Percentiles rank a stretch among this genome's conserved stretches.
Evolutionary conservation across 2,113 vertebrate species (phyloP).

Genomic region (Dasyurus viverrinus): DNA sequence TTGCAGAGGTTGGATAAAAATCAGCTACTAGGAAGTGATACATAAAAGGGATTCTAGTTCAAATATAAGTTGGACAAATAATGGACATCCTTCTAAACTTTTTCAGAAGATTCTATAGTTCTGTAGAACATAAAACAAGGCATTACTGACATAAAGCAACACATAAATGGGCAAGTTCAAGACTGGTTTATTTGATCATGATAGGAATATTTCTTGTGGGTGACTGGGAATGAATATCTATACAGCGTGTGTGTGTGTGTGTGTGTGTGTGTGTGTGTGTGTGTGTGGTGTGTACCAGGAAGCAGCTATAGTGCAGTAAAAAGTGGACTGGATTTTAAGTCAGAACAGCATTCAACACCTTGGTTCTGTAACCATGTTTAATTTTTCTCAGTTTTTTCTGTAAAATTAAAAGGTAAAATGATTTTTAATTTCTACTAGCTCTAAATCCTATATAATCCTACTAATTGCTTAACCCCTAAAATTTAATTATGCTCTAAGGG

Average conservation of each 20-base stretch:
- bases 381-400: neutral
- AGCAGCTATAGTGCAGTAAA: neutral
- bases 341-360: neutral
- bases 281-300: neutral
- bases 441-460: neutral
- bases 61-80: neutral
- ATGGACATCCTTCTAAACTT: neutral
- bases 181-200: neutral
- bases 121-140: neutral
- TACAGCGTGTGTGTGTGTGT: too few species aligned
- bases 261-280: too few species aligned
- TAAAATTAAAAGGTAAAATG: neutral
- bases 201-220: neutral
- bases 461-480: neutral
- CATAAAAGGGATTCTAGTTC: neutral
- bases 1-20: neutral
- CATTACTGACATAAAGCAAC: neutral
- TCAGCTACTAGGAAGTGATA: neutral
- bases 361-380: neutral
- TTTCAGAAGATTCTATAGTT: neutral
- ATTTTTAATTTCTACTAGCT: neutral
- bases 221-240: neutral
- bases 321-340: neutral
- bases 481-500: neutral
- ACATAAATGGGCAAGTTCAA: neutral